Evolutionary conservation across 2,797 vertebrate genomes (phyloP).

Genomic region (Sebastes iracundus): DNA sequence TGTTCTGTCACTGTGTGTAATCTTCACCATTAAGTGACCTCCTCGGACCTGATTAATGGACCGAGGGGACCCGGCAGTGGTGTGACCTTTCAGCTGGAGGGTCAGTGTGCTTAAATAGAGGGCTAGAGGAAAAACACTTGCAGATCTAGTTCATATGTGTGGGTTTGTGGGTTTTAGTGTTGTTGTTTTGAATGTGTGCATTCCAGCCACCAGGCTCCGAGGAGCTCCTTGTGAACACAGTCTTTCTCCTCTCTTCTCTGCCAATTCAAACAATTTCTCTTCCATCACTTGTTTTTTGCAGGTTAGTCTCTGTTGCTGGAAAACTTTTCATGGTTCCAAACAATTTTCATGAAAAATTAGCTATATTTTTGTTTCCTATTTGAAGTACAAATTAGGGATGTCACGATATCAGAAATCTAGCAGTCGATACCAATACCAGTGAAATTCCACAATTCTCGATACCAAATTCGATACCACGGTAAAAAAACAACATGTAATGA

Average conservation of each 20-base stretch:
- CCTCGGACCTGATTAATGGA: conserved; percentile 73
- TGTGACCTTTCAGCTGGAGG: conserved; percentile 30
- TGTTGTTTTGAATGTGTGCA: conserved; percentile 38
- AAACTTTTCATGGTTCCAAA: conserved; percentile 2
- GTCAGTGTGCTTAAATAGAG: conserved; percentile 9
- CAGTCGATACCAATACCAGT: no score
- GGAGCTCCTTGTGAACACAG: conserved; percentile 49
- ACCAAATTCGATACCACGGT: no score
- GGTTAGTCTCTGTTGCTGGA: background rate
- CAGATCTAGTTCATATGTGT: conserved; percentile 33
- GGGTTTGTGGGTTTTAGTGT: conserved; percentile 41
- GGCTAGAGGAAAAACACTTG: conserved; percentile 36
- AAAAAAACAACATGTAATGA: no score
- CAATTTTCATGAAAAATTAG: conserved; percentile 10
- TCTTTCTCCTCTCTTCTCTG: conserved; percentile 27
- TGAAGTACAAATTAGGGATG: background rate
- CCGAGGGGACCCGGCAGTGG: conserved; percentile 30
- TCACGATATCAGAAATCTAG: no score
- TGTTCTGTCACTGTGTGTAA: conserved; percentile 69
- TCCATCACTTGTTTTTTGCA: conserved; percentile 8
- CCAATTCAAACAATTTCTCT: conserved; percentile 60
- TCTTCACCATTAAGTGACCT: conserved; percentile 62
- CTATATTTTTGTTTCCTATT: background rate
- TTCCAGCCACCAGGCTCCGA: conserved; percentile 29
- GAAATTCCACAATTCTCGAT: no score